Evolutionary conservation across 1,140 invertebrate genomes (phyloP).

Genomic region (Leucophenga varia): DNA sequence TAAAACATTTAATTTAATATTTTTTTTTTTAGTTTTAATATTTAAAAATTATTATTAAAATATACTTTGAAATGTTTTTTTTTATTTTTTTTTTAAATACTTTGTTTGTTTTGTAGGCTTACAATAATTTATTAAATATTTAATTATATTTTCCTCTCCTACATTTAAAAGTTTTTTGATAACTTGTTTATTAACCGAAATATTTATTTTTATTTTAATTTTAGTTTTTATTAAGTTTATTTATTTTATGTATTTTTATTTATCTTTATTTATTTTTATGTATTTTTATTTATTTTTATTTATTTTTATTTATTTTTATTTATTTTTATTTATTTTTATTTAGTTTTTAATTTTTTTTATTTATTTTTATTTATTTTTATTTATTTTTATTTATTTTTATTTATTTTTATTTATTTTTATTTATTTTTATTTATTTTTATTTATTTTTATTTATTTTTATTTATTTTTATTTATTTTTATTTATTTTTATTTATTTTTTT

Average conservation of each 20-base stretch:
- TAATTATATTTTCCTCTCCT: too few relatives aligned
- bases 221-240: background rate
- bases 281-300: background rate
- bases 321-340: background rate
- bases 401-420: background rate
- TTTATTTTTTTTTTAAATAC: background rate
- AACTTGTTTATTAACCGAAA: too few relatives aligned
- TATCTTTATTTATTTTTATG: background rate
- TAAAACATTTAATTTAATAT: too few relatives aligned
- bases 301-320: background rate
- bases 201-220: too few relatives aligned
- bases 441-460: background rate
- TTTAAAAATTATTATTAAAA: background rate
- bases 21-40: background rate
- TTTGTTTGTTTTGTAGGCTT: background rate
- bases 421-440: background rate
- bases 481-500: constrained; percentile 21
- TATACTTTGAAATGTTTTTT: background rate
- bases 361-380: background rate
- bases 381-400: background rate
- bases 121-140: background rate
- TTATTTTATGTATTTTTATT: background rate
- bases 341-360: background rate
- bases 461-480: constrained; percentile 30
- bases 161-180: too few relatives aligned